Percentiles rank a stretch among this genome's conserved stretches.
These are phyloP conservation scores for Rattus norvegicus DNA, from an alignment of 2,113 vertebrate species.

Conservation along the genomic window GRCr8 NC_086029.1:16739001-16739500, in stretches of 20 bases:
- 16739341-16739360: background rate
- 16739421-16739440: conserved; percentile 36
- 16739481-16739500: background rate
- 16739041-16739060: too few species aligned
- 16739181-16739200: background rate
- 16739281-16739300: background rate
- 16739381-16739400: background rate
- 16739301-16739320: background rate
- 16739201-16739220: background rate
- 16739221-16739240: background rate
- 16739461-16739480: background rate
- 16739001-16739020: background rate
- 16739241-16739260: conserved; percentile 50
- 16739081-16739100: background rate
- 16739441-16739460: background rate
- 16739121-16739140: background rate
- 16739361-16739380: background rate
- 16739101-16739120: background rate
- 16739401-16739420: background rate
- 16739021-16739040: background rate
- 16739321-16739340: background rate
- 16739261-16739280: conserved; percentile 33
- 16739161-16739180: background rate
- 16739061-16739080: too few species aligned
- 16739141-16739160: background rate